These are phyloP conservation scores for Macrophya alboannulata DNA, from an alignment of 2,888 invertebrate species.

Conservation along the genomic window DNA sequence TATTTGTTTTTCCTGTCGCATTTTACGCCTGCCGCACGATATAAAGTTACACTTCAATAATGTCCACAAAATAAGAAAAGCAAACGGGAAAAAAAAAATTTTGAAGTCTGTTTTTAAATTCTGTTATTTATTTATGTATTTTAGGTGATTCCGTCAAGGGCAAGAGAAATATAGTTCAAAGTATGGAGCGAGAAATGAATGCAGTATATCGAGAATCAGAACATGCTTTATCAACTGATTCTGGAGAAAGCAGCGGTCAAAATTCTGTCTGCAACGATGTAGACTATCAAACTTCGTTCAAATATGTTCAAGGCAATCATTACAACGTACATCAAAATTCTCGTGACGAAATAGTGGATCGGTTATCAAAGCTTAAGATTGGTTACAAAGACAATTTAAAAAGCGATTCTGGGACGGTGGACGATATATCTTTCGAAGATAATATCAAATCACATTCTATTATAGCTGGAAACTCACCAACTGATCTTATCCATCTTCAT, in stretches of 20 bases:
- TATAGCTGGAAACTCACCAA: not conserved
- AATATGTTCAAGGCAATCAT: not conserved
- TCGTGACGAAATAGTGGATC: constrained; percentile 9
- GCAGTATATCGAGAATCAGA: constrained; percentile 14
- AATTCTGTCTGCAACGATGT: not conserved
- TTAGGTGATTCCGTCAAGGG: not conserved
- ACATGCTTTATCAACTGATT: not conserved
- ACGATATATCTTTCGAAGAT: not conserved
- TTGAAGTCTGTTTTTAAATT: not conserved
- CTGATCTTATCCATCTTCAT: not conserved
- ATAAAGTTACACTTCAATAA: too few relatives aligned
- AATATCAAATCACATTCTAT: not conserved
- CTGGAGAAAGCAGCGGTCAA: not conserved
- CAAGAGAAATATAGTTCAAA: not conserved
- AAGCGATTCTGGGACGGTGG: not conserved
- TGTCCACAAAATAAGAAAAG: not conserved
- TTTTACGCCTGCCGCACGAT: too few relatives aligned
- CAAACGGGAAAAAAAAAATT: not conserved
- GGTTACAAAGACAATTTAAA: not conserved
- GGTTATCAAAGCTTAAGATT: not conserved
- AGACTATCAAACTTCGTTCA: not conserved
- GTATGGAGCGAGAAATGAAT: not conserved
- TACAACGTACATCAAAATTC: not conserved
- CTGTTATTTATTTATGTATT: not conserved
- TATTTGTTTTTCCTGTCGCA: too few relatives aligned